A percentile compares a stretch with the other conserved stretches of the same genome.
These are phyloP conservation scores for Xerus rutilus DNA, from an alignment of 2,797 vertebrate species.

Conservation along the genomic window DNA sequence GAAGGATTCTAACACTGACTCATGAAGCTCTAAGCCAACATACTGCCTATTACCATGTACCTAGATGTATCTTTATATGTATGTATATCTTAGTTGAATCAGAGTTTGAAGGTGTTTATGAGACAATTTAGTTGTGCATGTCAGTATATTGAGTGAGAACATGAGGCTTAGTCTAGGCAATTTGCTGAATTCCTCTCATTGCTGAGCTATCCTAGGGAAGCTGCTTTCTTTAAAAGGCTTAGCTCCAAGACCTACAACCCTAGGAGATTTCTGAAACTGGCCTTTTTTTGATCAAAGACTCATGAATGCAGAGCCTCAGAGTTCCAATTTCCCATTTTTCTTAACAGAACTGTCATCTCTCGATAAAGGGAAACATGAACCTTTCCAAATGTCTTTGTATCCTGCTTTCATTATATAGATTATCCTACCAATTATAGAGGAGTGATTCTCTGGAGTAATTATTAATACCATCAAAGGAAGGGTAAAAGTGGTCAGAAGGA, in stretches of 20 bases:
- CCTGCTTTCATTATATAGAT: not conserved
- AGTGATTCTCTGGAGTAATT: not conserved
- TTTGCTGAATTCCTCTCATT: not conserved
- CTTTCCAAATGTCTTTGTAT: not conserved
- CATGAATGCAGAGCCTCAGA: not conserved
- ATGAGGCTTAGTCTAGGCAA: not conserved
- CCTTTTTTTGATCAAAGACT: not conserved
- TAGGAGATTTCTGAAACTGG: conserved; percentile 3
- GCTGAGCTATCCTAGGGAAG: not conserved
- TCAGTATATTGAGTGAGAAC: not conserved
- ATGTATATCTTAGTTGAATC: not conserved
- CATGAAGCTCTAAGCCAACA: not conserved
- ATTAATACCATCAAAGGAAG: not conserved
- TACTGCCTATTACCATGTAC: not conserved
- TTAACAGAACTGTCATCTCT: not conserved
- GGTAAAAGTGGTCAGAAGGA: not conserved
- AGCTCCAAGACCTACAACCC: not conserved
- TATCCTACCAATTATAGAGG: not conserved
- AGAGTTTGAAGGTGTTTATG: not conserved
- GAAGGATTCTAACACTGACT: conserved; percentile 12
- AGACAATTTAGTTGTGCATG: not conserved
- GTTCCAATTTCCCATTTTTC: not conserved
- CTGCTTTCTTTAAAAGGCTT: not conserved
- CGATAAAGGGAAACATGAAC: not conserved
- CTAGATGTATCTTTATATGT: not conserved